These are phyloP conservation scores for Muschampia plurimacula DNA, from an alignment of 2,888 invertebrate species.

Conservation along the genomic window DNA sequence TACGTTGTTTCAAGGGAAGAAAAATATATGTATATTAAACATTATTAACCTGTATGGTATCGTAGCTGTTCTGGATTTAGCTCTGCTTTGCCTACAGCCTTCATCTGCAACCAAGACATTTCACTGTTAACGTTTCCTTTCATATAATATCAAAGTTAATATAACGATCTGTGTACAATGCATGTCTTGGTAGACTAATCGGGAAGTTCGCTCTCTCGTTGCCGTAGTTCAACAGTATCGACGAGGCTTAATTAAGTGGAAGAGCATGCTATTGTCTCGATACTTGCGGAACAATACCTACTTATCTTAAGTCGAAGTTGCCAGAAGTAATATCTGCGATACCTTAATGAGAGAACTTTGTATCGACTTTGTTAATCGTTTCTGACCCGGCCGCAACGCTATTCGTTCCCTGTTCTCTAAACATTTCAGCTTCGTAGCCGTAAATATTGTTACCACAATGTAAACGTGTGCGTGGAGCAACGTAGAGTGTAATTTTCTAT, in stretches of 20 bases:
- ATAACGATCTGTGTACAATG: slow-evolving; percentile 46
- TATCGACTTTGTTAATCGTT: slow-evolving; percentile 82
- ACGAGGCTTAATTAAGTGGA: slow-evolving; percentile 79
- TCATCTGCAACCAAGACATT: slow-evolving; percentile 83
- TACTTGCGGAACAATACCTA: slow-evolving; percentile 75
- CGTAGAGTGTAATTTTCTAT: slow-evolving; percentile 11
- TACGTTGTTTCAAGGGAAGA: neutral
- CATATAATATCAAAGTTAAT: slow-evolving; percentile 28
- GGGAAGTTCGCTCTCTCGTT: slow-evolving; percentile 62
- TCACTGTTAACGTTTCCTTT: slow-evolving; percentile 43
- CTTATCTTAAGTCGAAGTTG: slow-evolving; percentile 79
- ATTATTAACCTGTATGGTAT: slow-evolving; percentile 81
- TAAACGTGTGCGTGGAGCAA: slow-evolving; percentile 21
- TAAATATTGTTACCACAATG: slow-evolving; percentile 29
- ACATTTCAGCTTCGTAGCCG: slow-evolving; percentile 31
- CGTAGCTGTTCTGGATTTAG: slow-evolving; percentile 84
- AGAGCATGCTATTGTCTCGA: slow-evolving; percentile 80
- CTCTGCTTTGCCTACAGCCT: slow-evolving; percentile 84
- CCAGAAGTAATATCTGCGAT: slow-evolving; percentile 82
- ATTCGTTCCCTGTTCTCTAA: slow-evolving; percentile 45
- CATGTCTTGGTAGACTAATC: slow-evolving; percentile 66
- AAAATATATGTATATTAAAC: slow-evolving; percentile 32
- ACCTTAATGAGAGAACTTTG: slow-evolving; percentile 84
- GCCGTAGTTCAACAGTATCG: slow-evolving; percentile 66
- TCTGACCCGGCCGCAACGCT: slow-evolving; percentile 65